phyloP scores from a whole-genome alignment of 2,888 invertebrate genomes.

The Tenthredo distinguenda region DNA sequence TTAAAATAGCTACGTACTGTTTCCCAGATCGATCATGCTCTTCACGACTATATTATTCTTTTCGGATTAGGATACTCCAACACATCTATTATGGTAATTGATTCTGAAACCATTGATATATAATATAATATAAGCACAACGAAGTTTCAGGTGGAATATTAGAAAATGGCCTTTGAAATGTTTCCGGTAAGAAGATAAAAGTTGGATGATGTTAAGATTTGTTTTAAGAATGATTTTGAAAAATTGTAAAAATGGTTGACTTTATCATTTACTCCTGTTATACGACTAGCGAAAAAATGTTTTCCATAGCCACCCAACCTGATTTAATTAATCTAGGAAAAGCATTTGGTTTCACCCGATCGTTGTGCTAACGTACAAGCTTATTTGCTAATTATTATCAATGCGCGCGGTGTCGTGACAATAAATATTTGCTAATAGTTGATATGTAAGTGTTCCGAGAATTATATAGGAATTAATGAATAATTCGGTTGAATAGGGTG shows the following conservation, averaged over 20 bases:
- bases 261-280: neutral
- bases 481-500: neutral
- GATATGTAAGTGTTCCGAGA: slow-evolving; percentile 34
- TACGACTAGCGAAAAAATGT: neutral
- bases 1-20: neutral
- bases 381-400: slow-evolving; percentile 30
- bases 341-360: neutral
- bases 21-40: neutral
- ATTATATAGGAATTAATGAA: slow-evolving; percentile 3
- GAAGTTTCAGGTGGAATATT: neutral
- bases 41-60: neutral
- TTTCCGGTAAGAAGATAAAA: neutral
- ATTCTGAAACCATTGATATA: neutral
- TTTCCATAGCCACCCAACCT: neutral
- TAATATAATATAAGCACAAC: neutral
- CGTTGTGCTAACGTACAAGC: slow-evolving; percentile 18
- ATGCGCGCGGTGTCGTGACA: slow-evolving; percentile 48
- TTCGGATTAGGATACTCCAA: neutral
- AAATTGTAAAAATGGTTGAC: neutral
- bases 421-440: slow-evolving; percentile 49
- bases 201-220: neutral
- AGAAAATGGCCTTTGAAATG: neutral
- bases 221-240: neutral
- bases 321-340: neutral
- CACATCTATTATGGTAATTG: neutral